Evolutionary conservation across 1,140 invertebrate species (phyloP).

Genomic region (Eupristina koningsbergeri): DNA sequence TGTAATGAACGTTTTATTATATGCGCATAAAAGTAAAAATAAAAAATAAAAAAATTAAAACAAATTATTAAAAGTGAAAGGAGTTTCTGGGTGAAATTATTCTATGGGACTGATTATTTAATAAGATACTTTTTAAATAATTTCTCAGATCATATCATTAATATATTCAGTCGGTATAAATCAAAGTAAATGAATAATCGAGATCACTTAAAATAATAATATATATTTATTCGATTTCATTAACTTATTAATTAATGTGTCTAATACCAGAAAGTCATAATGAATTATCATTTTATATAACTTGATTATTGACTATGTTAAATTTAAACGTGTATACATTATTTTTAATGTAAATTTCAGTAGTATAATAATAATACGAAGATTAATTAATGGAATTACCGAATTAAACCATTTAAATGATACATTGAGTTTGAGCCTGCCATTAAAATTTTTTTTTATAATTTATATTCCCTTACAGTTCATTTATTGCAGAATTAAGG

Average conservation of each 20-base stretch:
- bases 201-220: neutral
- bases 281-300: slow-evolving; percentile 30
- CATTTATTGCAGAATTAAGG: neutral
- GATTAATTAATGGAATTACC: neutral
- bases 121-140: slow-evolving; percentile 33
- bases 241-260: slow-evolving; percentile 20
- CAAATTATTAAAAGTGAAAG: neutral
- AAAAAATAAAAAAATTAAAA: neutral
- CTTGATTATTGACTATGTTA: neutral
- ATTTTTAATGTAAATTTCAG: neutral
- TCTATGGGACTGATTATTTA: slow-evolving; percentile 16
- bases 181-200: slow-evolving; percentile 10
- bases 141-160: neutral
- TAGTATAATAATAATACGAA: neutral
- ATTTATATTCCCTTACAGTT: no score
- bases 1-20: neutral
- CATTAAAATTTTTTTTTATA: no score
- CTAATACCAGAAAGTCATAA: slow-evolving; percentile 29
- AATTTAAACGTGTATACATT: neutral
- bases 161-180: slow-evolving; percentile 7
- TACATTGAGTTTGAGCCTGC: neutral
- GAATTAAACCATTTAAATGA: neutral
- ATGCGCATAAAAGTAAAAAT: no score
- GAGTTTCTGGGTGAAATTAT: neutral
- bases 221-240: slow-evolving; percentile 38